These are phyloP conservation scores for Solea senegalensis DNA, from an alignment of 2,113 vertebrate genomes.

Conservation along the genomic window DNA sequence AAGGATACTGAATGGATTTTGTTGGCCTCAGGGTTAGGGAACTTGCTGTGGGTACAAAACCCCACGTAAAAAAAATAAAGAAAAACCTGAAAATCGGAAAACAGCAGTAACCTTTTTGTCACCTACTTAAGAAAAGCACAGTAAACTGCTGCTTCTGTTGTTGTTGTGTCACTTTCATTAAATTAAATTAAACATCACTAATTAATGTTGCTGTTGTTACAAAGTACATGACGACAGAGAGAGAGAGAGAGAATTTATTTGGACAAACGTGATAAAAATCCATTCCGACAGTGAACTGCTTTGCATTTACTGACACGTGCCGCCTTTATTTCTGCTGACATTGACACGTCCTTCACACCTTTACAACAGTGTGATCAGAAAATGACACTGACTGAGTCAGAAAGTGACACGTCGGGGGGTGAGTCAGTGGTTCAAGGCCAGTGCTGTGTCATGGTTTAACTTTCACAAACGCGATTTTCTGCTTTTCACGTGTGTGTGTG, in stretches of 20 bases:
- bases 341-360: conserved; percentile 48
- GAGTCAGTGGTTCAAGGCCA: conserved; percentile 32
- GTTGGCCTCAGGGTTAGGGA: conserved; percentile 48
- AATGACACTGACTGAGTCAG: conserved; percentile 36
- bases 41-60: conserved; percentile 54
- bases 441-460: neutral
- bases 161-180: neutral
- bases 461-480: neutral
- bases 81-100: conserved; percentile 13
- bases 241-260: conserved; percentile 1
- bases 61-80: conserved; percentile 26
- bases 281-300: neutral
- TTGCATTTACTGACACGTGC: conserved; percentile 1
- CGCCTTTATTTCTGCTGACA: conserved; percentile 40
- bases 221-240: too few species aligned
- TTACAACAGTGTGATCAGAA: conserved; percentile 24
- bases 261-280: neutral
- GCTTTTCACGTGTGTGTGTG: neutral
- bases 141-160: neutral
- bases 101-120: conserved; percentile 6
- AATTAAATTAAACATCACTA: neutral
- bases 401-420: conserved; percentile 12
- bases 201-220: neutral
- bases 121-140: neutral
- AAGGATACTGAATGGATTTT: conserved; percentile 64